Conservation (phyloP, 2,888 invertebrate genomes). For the Drosophila meridiana region DNA sequence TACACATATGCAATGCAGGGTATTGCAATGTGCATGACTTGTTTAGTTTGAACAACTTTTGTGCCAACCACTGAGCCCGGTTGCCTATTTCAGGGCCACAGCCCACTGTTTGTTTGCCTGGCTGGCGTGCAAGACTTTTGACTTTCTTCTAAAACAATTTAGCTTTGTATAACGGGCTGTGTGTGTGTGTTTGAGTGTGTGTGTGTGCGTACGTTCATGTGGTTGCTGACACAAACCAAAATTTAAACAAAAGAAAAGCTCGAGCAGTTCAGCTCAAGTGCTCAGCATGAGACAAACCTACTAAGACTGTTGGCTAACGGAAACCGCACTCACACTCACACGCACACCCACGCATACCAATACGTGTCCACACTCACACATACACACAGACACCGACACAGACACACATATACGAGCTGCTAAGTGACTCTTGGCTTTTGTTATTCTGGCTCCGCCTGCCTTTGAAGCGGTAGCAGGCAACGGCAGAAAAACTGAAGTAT, state of each 20-base stretch:
- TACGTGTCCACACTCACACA: slow-evolving; percentile 18
- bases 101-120: slow-evolving; percentile 61
- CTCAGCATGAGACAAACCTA: slow-evolving; percentile 73
- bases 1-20: slow-evolving; percentile 20
- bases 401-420: slow-evolving; percentile 51
- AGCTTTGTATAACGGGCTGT: slow-evolving; percentile 57
- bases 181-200: slow-evolving; percentile 13
- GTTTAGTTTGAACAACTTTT: slow-evolving; percentile 74
- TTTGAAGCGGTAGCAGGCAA: slow-evolving; percentile 66
- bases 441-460: slow-evolving; percentile 64
- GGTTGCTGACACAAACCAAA: slow-evolving; percentile 81
- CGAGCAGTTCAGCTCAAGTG: slow-evolving; percentile 65
- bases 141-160: slow-evolving; percentile 81
- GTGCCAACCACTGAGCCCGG: slow-evolving; percentile 34
- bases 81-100: slow-evolving; percentile 50
- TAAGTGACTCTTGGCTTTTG: slow-evolving; percentile 76
- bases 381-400: slow-evolving; percentile 5
- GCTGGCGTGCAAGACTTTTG: slow-evolving; percentile 69
- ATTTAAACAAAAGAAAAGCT: slow-evolving; percentile 80
- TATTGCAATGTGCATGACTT: slow-evolving; percentile 69
- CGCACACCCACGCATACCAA: slow-evolving; percentile 36
- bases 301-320: slow-evolving; percentile 80
- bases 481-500: slow-evolving; percentile 75
- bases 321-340: slow-evolving; percentile 72
- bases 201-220: slow-evolving; percentile 64